Conservation (phyloP, 2,797 vertebrate species). For the Amphiprion clarkii region DNA sequence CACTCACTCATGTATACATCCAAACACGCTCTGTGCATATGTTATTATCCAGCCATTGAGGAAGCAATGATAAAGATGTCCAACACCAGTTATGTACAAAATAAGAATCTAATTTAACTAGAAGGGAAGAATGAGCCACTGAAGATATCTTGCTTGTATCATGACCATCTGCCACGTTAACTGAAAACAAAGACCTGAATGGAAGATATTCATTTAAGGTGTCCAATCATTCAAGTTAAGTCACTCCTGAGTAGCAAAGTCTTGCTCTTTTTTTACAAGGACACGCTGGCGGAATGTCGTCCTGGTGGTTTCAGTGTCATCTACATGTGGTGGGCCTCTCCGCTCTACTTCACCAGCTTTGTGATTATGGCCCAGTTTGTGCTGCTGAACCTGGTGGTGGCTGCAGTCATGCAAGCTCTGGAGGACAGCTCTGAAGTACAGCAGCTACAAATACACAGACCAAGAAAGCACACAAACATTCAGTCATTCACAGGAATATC, state of each 20-base stretch:
- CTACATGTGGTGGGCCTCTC: neutral
- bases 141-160: no score
- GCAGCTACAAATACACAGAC: neutral
- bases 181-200: neutral
- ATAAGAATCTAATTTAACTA: no score
- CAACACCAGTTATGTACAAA: no score
- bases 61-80: no score
- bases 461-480: neutral
- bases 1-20: neutral
- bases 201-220: no score
- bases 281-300: neutral
- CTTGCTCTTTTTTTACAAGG: conserved; percentile 6
- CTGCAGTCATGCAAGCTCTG: neutral
- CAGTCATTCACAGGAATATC: no score
- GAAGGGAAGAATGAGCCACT: no score
- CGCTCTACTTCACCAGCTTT: neutral
- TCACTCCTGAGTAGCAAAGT: neutral
- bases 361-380: neutral
- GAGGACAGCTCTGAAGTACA: neutral
- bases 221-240: no score
- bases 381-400: conserved; percentile 19
- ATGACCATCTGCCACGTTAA: no score
- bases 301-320: accelerated
- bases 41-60: no score
- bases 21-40: neutral